Conservation (phyloP, 2,888 invertebrate species). For the Tiliacea aurago region DNA sequence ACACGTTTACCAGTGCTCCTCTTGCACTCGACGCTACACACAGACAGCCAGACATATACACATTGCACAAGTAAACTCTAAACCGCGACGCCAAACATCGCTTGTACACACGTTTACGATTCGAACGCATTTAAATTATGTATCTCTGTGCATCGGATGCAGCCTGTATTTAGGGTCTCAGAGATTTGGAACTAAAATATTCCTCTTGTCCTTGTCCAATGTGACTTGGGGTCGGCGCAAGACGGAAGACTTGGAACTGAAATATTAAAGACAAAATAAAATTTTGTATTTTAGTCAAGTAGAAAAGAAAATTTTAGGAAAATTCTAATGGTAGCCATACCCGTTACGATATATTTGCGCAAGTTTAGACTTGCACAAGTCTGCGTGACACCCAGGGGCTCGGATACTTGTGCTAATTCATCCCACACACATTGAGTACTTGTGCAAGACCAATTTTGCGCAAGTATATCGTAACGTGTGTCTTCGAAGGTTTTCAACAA, state of each 20-base stretch:
- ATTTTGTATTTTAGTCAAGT: not conserved
- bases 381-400: no score
- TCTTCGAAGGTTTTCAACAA: not conserved
- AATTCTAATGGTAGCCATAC: not conserved
- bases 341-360: no score
- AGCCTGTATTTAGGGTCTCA: not conserved
- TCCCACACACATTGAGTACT: no score
- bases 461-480: no score
- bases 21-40: not conserved
- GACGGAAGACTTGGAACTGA: not conserved
- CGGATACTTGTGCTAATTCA: no score
- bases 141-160: not conserved
- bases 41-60: not conserved
- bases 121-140: conserved; percentile 10
- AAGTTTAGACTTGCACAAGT: no score
- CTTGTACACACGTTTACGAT: conserved; percentile 16
- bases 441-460: no score
- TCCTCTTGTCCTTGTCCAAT: not conserved
- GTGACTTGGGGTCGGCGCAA: not conserved
- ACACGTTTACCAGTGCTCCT: not conserved
- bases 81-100: not conserved
- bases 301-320: not conserved
- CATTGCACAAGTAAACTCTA: not conserved
- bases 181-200: not conserved
- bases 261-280: no score